Evolutionary conservation across 2,888 invertebrate species (phyloP).

Genomic region (Mesochorus sp.): DNA sequence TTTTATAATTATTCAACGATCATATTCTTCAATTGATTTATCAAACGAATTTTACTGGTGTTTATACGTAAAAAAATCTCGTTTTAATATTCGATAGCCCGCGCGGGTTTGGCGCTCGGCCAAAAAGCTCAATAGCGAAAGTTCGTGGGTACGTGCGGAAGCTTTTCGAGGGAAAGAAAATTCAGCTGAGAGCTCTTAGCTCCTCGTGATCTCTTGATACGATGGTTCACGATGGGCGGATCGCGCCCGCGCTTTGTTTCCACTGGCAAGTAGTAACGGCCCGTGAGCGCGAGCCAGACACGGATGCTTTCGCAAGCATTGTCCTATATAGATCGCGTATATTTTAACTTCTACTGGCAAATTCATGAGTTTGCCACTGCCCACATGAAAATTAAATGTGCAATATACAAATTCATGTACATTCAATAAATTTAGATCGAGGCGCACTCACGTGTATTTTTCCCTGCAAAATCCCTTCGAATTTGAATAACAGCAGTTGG

Average conservation of each 20-base stretch:
- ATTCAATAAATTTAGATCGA: too few relatives aligned
- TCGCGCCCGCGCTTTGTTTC: constrained; percentile 68
- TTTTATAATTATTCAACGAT: too few relatives aligned
- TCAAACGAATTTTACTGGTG: too few relatives aligned
- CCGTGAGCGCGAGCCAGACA: constrained; percentile 24
- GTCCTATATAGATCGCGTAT: background rate
- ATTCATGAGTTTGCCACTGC: constrained; percentile 53
- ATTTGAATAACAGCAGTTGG: constrained; percentile 53
- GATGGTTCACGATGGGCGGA: constrained; percentile 64
- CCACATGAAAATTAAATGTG: background rate
- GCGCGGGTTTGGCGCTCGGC: background rate
- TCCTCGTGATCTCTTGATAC: constrained; percentile 63
- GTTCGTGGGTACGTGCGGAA: background rate
- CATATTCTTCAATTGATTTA: too few relatives aligned
- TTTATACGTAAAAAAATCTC: too few relatives aligned
- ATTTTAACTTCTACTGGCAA: constrained; percentile 43
- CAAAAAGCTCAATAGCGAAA: background rate
- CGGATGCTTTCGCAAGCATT: background rate
- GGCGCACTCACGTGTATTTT: background rate
- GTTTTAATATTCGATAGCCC: too few relatives aligned
- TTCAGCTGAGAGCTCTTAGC: constrained; percentile 20
- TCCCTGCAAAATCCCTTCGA: constrained; percentile 48
- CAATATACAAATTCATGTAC: background rate
- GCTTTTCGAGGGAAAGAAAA: constrained; percentile 20
- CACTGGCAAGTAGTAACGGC: constrained; percentile 63